Conservation (phyloP, 2,888 invertebrate genomes). For the Ditula angustiorana region DNA sequence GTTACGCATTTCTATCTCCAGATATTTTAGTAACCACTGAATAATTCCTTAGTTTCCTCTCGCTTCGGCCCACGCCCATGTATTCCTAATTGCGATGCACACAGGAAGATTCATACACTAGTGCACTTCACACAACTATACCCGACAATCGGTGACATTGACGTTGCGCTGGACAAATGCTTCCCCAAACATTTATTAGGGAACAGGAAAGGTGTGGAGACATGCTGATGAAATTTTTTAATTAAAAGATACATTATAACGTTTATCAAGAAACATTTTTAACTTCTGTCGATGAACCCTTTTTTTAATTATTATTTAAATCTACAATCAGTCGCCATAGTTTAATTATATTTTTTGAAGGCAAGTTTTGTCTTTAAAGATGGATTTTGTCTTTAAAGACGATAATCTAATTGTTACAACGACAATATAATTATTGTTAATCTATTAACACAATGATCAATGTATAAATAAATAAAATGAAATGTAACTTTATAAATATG, state of each 20-base stretch:
- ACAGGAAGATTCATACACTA: conserved; percentile 27
- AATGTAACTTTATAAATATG: too few species aligned
- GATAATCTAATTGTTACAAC: too few species aligned
- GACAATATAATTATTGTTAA: too few species aligned
- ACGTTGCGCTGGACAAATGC: conserved; percentile 80
- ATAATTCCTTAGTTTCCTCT: conserved; percentile 25
- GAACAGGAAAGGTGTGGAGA: conserved; percentile 53
- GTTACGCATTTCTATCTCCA: neutral
- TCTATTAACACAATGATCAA: too few species aligned
- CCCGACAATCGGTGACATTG: conserved; percentile 75
- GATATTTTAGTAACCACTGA: conserved; percentile 22
- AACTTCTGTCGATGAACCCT: too few species aligned
- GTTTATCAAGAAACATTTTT: too few species aligned
- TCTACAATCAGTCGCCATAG: too few species aligned
- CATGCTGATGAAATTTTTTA: neutral
- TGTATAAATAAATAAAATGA: too few species aligned
- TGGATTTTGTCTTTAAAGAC: too few species aligned
- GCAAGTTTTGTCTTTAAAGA: too few species aligned
- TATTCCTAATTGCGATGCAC: conserved; percentile 25
- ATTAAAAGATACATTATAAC: neutral
- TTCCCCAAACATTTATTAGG: conserved; percentile 81
- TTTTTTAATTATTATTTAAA: too few species aligned
- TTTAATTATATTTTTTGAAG: too few species aligned
- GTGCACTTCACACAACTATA: conserved; percentile 34
- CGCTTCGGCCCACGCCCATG: conserved; percentile 3